Evolutionary conservation across 2,113 vertebrate genomes (phyloP), one percentile per base, ranked within the genome.

Genomic region (Nycticebus coucang): DNA sequence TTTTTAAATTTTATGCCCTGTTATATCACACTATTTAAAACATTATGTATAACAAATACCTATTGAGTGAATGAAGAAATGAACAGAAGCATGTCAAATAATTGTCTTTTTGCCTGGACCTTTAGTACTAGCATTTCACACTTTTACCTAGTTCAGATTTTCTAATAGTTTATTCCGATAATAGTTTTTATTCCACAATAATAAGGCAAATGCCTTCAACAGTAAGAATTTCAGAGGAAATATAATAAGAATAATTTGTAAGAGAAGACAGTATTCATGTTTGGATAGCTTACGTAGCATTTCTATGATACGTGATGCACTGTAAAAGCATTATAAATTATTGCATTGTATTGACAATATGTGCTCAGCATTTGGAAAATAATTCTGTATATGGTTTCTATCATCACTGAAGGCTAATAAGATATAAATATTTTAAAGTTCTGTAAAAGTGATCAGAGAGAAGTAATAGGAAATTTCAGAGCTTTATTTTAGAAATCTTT

Each of bases 261-360:
- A 87, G 33, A 97, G 6, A 91, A 85, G 75, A 35, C 5, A 89
- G 55, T 60, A 45, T 64, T 80, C 95, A 77, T 3, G 35, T 89
- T 94, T 95, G 74, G 30, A 74, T 41, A 87, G 30, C 28, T 5
- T 15, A 37, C 35, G 64, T 68, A 77, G 18, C 74, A 14, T 57
- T 71, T n/a, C 60, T 21, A n/a, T 94, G 91, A 88, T 84, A 14
- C 2, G 26, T 57, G 18, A 11, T 30, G 5, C 62, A 80, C 45
- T 86, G 7, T 72, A 78, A 84, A 26, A 89, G 22, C 11, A 82
- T 35, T 64, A 83, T 81, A 22, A 45, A 68, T 81, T 74, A 94
- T 7, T 94, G 1, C 74, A 0, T 2, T 95, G 7, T 94, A 35
- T 10, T 45, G 14, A 41, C 41, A 78, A 80, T 93, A 72, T 64